Percentiles rank a stretch among this genome's conserved stretches.
These are phyloP conservation scores for Hippasteria phrygiana DNA, from an alignment of 53 echinoderm and acorn worm species.

Conservation along the genomic window DNA sequence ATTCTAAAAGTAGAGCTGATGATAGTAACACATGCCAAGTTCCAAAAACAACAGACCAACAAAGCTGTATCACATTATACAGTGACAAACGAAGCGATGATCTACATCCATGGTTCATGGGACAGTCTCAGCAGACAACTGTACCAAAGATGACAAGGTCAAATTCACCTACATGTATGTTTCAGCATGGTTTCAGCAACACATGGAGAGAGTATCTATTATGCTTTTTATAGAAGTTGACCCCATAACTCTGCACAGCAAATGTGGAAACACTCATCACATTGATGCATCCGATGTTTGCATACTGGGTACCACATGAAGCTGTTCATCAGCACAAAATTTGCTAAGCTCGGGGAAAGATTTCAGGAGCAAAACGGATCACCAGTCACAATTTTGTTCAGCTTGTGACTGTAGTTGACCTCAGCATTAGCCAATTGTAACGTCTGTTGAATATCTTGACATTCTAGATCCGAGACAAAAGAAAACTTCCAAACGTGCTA, in stretches of 20 bases:
- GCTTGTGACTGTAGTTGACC: no score
- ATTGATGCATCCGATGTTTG: background rate
- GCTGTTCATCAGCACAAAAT: no score
- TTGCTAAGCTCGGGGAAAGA: no score
- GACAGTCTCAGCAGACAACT: background rate
- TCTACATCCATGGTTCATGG: background rate
- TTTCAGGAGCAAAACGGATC: no score
- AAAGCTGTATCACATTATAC: background rate
- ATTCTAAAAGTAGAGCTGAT: background rate
- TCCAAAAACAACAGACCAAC: background rate
- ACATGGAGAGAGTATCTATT: background rate
- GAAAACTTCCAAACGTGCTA: no score
- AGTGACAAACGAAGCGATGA: background rate
- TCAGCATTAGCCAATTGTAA: no score
- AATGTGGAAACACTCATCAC: background rate
- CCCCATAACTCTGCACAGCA: background rate
- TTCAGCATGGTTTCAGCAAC: background rate
- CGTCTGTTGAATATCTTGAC: no score
- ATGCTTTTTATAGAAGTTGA: background rate
- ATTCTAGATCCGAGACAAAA: no score
- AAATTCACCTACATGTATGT: background rate
- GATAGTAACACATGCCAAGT: background rate
- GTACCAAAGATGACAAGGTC: slow-evolving; percentile 1
- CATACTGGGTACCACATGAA: background rate
- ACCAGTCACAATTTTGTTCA: no score